A percentile compares a stretch with the other conserved stretches of the same genome.
phyloP scores from a whole-genome alignment of 2,888 invertebrate species.

The Marronus borbonicus region DNA sequence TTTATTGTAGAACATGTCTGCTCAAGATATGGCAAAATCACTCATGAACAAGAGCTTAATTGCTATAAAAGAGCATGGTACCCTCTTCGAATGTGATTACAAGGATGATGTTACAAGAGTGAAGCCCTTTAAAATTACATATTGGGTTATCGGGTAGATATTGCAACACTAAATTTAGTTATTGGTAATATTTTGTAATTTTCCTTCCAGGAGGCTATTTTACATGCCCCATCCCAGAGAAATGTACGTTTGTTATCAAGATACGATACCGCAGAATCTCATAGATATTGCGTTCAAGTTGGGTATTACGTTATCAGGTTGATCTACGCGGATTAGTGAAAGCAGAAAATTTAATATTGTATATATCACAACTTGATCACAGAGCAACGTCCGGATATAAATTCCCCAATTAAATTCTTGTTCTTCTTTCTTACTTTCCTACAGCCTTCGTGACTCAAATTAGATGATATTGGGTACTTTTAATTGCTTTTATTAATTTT shows the following conservation, averaged over 20 bases:
- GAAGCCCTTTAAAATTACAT: constrained; percentile 73
- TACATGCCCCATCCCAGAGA: constrained; percentile 84
- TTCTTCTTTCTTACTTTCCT: too few relatives aligned
- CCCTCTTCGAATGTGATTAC: constrained; percentile 79
- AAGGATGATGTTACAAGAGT: constrained; percentile 67
- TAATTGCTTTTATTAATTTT: too few relatives aligned
- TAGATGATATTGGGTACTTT: too few relatives aligned
- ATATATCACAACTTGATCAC: too few relatives aligned
- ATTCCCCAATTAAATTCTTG: too few relatives aligned
- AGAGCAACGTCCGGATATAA: too few relatives aligned
- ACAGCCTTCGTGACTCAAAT: too few relatives aligned
- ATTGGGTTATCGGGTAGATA: constrained; percentile 87
- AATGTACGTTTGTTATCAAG: constrained; percentile 90
- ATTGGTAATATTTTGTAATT: neutral
- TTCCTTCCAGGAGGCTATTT: constrained; percentile 74
- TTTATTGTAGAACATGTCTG: constrained; percentile 67
- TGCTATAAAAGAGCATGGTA: constrained; percentile 88
- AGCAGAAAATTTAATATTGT: too few relatives aligned
- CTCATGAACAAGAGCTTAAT: constrained; percentile 82
- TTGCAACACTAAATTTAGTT: neutral
- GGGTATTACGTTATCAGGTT: constrained; percentile 61
- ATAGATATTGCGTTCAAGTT: constrained; percentile 90
- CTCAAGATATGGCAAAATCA: constrained; percentile 69
- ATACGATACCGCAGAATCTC: constrained; percentile 88
- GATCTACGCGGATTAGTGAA: too few relatives aligned